These are phyloP conservation scores for Atopsyche davidsoni DNA, from an alignment of 1,140 invertebrate genomes.

Conservation along the genomic window DNA sequence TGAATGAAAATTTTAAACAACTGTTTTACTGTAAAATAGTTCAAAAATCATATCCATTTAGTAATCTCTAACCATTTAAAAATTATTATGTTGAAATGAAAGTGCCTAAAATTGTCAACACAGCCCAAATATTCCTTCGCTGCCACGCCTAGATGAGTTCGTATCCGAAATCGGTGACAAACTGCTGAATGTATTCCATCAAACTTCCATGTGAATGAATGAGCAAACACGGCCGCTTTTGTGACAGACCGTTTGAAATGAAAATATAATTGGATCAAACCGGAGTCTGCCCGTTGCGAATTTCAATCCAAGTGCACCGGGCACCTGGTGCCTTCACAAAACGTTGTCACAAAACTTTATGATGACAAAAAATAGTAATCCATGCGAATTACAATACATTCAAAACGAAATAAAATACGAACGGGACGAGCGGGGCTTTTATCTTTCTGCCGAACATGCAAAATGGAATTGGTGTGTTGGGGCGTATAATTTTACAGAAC, in stretches of 20 bases:
- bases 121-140: too few relatives aligned
- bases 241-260: constrained; percentile 27
- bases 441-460: constrained; percentile 28
- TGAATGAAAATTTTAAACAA: too few relatives aligned
- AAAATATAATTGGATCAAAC: constrained; percentile 31
- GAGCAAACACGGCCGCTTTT: constrained; percentile 23
- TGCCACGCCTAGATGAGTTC: too few relatives aligned
- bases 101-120: too few relatives aligned
- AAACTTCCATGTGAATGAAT: constrained; percentile 23
- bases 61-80: too few relatives aligned
- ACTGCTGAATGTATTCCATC: constrained; percentile 9
- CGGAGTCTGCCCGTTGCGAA: constrained; percentile 25
- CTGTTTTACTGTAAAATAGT: too few relatives aligned
- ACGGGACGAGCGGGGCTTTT: constrained; percentile 18
- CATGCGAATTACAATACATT: constrained; percentile 19
- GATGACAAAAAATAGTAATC: constrained; percentile 22
- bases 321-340: constrained; percentile 26
- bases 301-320: constrained; percentile 25
- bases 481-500: constrained; percentile 28
- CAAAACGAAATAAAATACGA: constrained; percentile 17
- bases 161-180: too few relatives aligned
- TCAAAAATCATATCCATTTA: too few relatives aligned
- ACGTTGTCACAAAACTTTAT: constrained; percentile 27
- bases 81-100: too few relatives aligned
- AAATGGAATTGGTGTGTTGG: constrained; percentile 27